Percentiles rank a stretch among this genome's conserved stretches.
Conservation (phyloP, 1,140 invertebrate species). For the Bombus impatiens region DNA sequence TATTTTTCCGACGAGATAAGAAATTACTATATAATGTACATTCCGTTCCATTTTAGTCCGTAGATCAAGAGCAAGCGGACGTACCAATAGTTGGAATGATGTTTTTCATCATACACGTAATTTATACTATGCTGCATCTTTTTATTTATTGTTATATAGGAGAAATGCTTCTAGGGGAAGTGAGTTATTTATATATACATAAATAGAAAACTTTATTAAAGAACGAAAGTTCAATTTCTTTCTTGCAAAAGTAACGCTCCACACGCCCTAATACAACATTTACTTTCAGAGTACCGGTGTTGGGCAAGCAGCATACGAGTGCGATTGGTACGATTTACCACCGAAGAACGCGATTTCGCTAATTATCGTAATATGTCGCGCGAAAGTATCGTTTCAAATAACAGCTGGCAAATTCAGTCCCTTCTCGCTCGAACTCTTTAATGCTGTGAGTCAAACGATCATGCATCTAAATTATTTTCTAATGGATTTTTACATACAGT, state of each 20-base stretch:
- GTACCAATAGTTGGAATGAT: conserved; percentile 36
- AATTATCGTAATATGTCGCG: conserved; percentile 65
- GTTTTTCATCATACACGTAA: conserved; percentile 47
- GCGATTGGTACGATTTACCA: conserved; percentile 68
- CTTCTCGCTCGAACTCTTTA: conserved; percentile 64
- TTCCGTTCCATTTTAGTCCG: conserved; percentile 20
- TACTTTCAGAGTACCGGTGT: conserved; percentile 65
- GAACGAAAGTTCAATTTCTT: too few species aligned
- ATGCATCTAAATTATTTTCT: rapidly evolving
- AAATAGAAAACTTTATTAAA: too few species aligned
- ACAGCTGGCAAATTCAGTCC: conserved; percentile 71
- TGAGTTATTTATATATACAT: conserved; percentile 8
- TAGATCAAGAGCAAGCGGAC: neutral
- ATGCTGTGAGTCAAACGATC: conserved; percentile 39
- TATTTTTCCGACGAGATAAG: rapidly evolving
- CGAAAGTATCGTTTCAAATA: conserved; percentile 64
- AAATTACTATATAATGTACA: neutral
- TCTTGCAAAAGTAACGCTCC: too few species aligned
- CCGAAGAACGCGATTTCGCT: conserved; percentile 48
- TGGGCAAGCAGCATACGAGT: conserved; percentile 63
- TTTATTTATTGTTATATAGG: conserved; percentile 62
- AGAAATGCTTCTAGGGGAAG: conserved; percentile 41
- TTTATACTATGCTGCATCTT: conserved; percentile 49
- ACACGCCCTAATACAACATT: neutral
- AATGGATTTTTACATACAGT: too few species aligned